Evolutionary conservation across 1,140 invertebrate genomes (phyloP), one percentile per base, ranked within the genome.

Genomic region (Galendromus occidentalis): DNA sequence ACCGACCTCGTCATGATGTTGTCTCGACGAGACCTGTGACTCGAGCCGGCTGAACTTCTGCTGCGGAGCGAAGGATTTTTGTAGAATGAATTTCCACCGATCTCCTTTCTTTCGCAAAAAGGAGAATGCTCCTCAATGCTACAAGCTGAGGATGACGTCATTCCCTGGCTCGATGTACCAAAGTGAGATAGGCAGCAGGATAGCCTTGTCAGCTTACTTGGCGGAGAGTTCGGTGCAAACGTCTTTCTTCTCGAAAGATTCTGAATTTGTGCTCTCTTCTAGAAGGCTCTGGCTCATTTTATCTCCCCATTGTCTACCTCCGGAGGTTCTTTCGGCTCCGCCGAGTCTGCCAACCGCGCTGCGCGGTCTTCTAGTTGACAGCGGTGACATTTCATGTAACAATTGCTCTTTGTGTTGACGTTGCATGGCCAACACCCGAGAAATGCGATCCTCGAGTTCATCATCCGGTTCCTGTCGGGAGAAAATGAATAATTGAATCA

Each of bases 401-500:
- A 77, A 70, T 64, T 77, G 73, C 30, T 74, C 82, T 72, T 91
- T 88, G 75, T 91, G 87, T 73, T 89, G 86, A 70, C 89, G 87
- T 44, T 89, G 87, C 80, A 91, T 88, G 74, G 84, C 87, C 0
- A 91, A 76, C 70, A 91, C 89, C 65, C 88, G 79, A 47, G 85
- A 77, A 64, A 91, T 73, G 75, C 91, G 91, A 68, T 86, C 82
- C 73, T 91, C 88, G 68, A 89, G 85, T 70, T 90, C 87, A 39
- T 84, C 85, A 73, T 88, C 84, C 29, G 88, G 73, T 1, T 84
- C 51, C 51, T 59, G 51, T 25, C 14, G 45, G 14, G n/a, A n/a
- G n/a, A 59, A 5, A 25, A 25, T 59, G 2, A 22, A 59, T 20
- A 59, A 1, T 17, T 22, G 22, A 47, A 7, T 22, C 7, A 47